phyloP scores from a whole-genome alignment of 2,888 invertebrate species.

The Plebejus argus region DNA sequence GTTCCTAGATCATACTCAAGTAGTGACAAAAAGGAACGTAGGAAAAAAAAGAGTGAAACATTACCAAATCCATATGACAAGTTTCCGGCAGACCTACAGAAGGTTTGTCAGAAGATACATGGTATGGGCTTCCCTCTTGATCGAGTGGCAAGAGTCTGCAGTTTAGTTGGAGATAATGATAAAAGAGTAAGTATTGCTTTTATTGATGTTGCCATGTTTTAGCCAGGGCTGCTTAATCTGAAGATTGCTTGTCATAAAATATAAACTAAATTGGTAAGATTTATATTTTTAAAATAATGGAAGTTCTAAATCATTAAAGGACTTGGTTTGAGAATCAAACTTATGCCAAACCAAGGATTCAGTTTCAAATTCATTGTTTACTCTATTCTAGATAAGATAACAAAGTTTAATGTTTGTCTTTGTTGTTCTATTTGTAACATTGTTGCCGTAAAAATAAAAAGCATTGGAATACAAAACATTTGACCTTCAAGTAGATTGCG shows the following conservation, averaged over 20 bases:
- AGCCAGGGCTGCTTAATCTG: background rate
- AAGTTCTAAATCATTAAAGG: background rate
- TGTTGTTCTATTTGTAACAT: background rate
- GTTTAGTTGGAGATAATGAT: slow-evolving; percentile 88
- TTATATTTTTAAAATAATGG: background rate
- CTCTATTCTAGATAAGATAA: slow-evolving; percentile 8
- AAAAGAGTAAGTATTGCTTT: slow-evolving; percentile 84
- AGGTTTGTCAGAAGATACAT: slow-evolving; percentile 86
- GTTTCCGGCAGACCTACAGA: slow-evolving; percentile 79
- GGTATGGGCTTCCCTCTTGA: slow-evolving; percentile 94
- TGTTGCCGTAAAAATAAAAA: background rate
- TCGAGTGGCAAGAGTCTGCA: slow-evolving; percentile 90
- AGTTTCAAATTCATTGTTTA: slow-evolving; percentile 7
- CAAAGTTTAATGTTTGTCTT: slow-evolving; percentile 8
- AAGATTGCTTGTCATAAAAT: background rate
- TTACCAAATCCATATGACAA: slow-evolving; percentile 68
- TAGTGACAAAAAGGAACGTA: slow-evolving; percentile 53
- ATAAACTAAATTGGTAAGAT: background rate
- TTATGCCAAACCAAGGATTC: background rate
- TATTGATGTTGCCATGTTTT: background rate
- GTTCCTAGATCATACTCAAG: slow-evolving; percentile 51
- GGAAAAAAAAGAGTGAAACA: slow-evolving; percentile 56
- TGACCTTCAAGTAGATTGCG: background rate
- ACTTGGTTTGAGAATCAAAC: background rate
- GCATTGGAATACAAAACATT: background rate